phyloP scores from a whole-genome alignment of 2,797 vertebrate genomes.

The Diplodus puntazzo region DNA sequence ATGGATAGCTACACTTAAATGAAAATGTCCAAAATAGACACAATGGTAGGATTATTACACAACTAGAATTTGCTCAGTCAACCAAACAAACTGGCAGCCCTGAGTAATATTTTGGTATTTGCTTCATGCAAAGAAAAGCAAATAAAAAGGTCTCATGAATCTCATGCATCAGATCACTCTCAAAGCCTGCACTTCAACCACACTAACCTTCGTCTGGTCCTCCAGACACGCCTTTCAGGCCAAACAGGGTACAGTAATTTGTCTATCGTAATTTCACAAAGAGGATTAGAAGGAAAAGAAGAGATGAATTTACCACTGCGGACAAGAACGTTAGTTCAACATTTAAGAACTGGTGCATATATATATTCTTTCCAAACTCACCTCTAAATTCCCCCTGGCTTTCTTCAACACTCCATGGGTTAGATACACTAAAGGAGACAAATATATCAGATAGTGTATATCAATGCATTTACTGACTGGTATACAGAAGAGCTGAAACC shows the following conservation, averaged over 20 bases:
- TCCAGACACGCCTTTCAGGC: slow-evolving; percentile 80
- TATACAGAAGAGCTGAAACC: not conserved
- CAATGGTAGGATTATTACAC: not conserved
- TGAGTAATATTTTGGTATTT: not conserved
- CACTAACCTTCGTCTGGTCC: slow-evolving; percentile 82
- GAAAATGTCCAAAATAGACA: not conserved
- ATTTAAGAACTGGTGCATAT: not conserved
- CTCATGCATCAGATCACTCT: slow-evolving; percentile 68
- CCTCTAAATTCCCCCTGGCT: slow-evolving; percentile 95
- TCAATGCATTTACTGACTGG: not conserved
- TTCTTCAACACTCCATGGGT: slow-evolving; percentile 94
- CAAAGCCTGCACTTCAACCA: slow-evolving; percentile 30
- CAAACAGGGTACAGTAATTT: slow-evolving; percentile 81
- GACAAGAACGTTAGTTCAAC: slow-evolving; percentile 21
- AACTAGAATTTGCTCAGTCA: not conserved
- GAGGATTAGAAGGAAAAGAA: slow-evolving; percentile 51
- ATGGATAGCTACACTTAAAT: too few species aligned
- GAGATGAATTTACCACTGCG: slow-evolving; percentile 14
- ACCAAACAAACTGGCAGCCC: not conserved
- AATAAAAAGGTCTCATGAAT: not conserved
- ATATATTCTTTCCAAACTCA: slow-evolving; percentile 66
- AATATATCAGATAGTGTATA: slow-evolving; percentile 4
- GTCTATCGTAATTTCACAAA: slow-evolving; percentile 70
- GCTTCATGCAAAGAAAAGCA: slow-evolving; percentile 60
- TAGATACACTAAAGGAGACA: slow-evolving; percentile 84